Evolutionary conservation across 2,888 invertebrate genomes (phyloP), one percentile per base, ranked within the genome.

Genomic region (Hecatera dysodea): DNA sequence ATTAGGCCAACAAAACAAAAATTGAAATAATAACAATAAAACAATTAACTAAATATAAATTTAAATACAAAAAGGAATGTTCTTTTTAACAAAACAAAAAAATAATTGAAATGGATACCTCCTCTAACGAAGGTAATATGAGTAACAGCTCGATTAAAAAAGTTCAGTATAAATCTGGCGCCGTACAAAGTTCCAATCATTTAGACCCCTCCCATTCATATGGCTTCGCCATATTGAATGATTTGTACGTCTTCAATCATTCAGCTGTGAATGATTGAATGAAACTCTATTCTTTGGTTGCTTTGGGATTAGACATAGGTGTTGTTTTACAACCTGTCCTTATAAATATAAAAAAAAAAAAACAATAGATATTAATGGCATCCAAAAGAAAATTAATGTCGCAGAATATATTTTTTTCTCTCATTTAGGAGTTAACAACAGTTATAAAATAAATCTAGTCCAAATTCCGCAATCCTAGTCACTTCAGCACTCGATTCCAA

Each of bases 161-260:
- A 74, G 72, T 68, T 77, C 55, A 70, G 72, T 44, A 67, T 65
- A 82, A 80, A 83, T 80, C 80, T 77, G 76, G 75, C 75, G 78
- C 67, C 65, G 46, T 63, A 67, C 73, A 79, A 60, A 78, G 81
- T 81, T 78, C 69, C 79, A 74, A 85, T 80, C 80, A 79, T 80
- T 80, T 66, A 77, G 67, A 33, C 79, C 84, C 85, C 78, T 66
- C 72, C 65, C 57, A 24, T 53, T 83, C 64, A 48, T 80, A 79
- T 52, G 88, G 88, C 83, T 85, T 86, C 86, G 33, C 27, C 64
- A 69, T 80, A 86, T 82, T 85, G 76, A 84, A 83, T 55, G 63
- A 67, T 72, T 81, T 84, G 75, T 86, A 86, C 29, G 82, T 78
- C 84, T 85, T 84, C 85, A 76, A 74, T 67, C 72, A 62, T 62